Percentiles rank a stretch among this genome's conserved stretches.
phyloP scores from a whole-genome alignment of 2,888 invertebrate genomes.

The Erannis defoliaria region DNA sequence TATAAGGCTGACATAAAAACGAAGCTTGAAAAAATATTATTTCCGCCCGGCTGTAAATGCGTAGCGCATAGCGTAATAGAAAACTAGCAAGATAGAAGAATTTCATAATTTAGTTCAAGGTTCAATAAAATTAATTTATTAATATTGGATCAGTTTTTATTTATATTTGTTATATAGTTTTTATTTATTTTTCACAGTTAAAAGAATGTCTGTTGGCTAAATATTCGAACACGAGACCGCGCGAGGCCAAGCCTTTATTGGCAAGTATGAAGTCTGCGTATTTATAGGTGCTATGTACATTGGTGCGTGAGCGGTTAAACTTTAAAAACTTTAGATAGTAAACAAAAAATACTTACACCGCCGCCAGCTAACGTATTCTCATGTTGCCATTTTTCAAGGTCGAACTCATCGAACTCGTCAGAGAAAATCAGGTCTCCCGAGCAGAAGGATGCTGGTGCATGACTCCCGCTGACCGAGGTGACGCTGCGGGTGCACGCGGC shows the following conservation, averaged over 20 bases:
- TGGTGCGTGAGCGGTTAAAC: background rate
- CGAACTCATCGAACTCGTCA: slow-evolving; percentile 87
- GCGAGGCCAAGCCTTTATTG: too few relatives aligned
- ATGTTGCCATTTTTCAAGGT: slow-evolving; percentile 88
- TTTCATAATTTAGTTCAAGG: too few relatives aligned
- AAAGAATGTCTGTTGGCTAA: too few relatives aligned
- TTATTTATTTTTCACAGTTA: too few relatives aligned
- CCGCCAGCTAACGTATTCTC: slow-evolving; percentile 89
- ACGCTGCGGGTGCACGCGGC: slow-evolving; percentile 74
- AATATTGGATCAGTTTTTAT: too few relatives aligned
- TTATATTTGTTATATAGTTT: too few relatives aligned
- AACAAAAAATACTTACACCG: slow-evolving; percentile 80
- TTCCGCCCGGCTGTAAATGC: too few relatives aligned
- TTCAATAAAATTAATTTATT: too few relatives aligned
- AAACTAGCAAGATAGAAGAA: too few relatives aligned
- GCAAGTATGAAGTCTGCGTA: too few relatives aligned
- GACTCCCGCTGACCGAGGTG: slow-evolving; percentile 83
- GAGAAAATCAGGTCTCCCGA: slow-evolving; percentile 87
- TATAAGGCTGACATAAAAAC: background rate
- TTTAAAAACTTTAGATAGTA: background rate
- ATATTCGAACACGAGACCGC: too few relatives aligned
- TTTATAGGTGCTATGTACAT: background rate
- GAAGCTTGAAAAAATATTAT: background rate
- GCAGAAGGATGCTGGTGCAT: slow-evolving; percentile 80
- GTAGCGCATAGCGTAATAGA: too few relatives aligned